A percentile compares a stretch with the other conserved stretches of the same genome.
These are phyloP conservation scores for Cremastinae sp. DNA, from an alignment of 2,888 invertebrate genomes.

Conservation along the genomic window DNA sequence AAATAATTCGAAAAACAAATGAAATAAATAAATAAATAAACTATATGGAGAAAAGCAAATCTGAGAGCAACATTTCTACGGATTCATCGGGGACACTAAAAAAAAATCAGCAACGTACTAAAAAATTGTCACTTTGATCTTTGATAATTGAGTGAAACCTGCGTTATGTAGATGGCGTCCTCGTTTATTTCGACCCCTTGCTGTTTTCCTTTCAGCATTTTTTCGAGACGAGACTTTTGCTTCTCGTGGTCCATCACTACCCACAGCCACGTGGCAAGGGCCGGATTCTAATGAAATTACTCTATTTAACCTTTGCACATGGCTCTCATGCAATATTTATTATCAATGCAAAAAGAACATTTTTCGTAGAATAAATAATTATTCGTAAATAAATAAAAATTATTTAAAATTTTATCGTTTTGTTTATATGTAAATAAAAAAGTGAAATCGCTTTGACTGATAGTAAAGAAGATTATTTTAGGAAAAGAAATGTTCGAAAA, in stretches of 20 bases:
- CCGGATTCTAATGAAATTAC: slow-evolving; percentile 78
- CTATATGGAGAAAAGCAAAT: slow-evolving; percentile 33
- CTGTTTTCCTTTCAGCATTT: slow-evolving; percentile 71
- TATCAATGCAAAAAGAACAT: no score
- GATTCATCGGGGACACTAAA: slow-evolving; percentile 21
- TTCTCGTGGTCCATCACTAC: slow-evolving; percentile 78
- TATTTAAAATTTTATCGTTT: no score
- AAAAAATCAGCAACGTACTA: slow-evolving; percentile 44
- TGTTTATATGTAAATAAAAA: no score
- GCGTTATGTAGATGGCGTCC: slow-evolving; percentile 74
- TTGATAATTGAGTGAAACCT: slow-evolving; percentile 68
- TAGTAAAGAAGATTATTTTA: no score
- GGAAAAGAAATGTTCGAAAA: no score
- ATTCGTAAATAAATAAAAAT: no score
- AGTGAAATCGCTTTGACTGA: no score
- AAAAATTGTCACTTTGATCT: slow-evolving; percentile 57
- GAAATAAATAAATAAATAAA: slow-evolving; percentile 2
- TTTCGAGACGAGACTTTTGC: slow-evolving; percentile 77
- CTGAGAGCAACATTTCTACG: slow-evolving; percentile 10
- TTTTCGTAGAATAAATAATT: no score
- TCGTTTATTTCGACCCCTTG: slow-evolving; percentile 74
- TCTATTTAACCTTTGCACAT: slow-evolving; percentile 29
- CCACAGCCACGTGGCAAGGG: slow-evolving; percentile 81
- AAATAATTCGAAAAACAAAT: slow-evolving; percentile 43
- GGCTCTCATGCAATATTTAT: no score